Conservation (phyloP, 2,888 invertebrate genomes). For the Atrina japonica region DNA sequence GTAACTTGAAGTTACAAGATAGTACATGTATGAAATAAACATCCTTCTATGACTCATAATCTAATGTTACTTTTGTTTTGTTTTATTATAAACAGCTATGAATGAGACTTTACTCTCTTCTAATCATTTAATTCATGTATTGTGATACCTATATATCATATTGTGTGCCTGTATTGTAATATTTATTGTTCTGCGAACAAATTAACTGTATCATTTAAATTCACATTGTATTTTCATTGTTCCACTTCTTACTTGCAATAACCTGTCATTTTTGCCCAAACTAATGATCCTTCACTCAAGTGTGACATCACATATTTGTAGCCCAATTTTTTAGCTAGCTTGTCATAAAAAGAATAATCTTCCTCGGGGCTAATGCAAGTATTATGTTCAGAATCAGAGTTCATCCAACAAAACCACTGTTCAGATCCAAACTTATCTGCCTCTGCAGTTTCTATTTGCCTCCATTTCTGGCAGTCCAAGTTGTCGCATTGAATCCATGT, state of each 20-base stretch:
- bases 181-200: too few species aligned
- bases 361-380: conserved; percentile 70
- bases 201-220: too few species aligned
- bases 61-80: too few species aligned
- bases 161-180: too few species aligned
- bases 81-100: too few species aligned
- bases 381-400: conserved; percentile 59
- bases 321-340: conserved; percentile 65
- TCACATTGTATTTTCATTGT: too few species aligned
- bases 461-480: conserved; percentile 74
- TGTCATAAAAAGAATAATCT: conserved; percentile 63
- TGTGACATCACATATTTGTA: conserved; percentile 69
- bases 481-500: conserved; percentile 78
- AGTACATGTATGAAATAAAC: too few species aligned
- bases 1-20: too few species aligned
- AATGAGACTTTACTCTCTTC: too few species aligned
- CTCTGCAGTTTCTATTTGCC: conserved; percentile 58
- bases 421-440: conserved; percentile 49
- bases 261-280: conserved; percentile 76
- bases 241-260: conserved; percentile 71
- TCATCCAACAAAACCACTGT: conserved; percentile 74
- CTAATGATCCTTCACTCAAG: conserved; percentile 66
- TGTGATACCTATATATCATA: too few species aligned
- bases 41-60: too few species aligned
- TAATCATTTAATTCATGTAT: too few species aligned